Evolutionary conservation across 92 coral and sea anemone species (phyloP), one percentile per base, ranked within the genome.

Genomic region (Paragorgia papillata): DNA sequence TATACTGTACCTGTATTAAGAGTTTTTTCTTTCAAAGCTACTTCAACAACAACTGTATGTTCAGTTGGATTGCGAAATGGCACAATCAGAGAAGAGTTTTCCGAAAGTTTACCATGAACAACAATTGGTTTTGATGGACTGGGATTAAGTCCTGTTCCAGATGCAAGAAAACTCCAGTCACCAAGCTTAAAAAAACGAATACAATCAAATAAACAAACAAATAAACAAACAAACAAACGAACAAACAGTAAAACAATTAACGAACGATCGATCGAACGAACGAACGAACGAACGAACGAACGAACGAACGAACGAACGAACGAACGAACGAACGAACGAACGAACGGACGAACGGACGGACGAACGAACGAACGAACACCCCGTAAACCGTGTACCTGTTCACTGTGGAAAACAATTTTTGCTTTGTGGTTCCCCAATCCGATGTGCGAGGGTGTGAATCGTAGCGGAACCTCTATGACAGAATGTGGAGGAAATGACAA

Each of bases 1-100:
- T n/a, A n/a, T n/a, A 6, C 17, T n/a, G 28, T 55, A 71, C 78
- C 78, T 71, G 78, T 62, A 3, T 91, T 87, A 34, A 84, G 50
- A 3, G 85, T 66, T 29, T 91, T 82, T 81, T 94, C 98, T 79
- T 88, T 94, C 89, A 94, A 83, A 6, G 76, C 67, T 27, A 94
- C 98, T 18, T 94, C 94, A 19, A 91, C 97, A 33, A 89, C 83
- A 33, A 91, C 98, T 25, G 89, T 89, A 8, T 88, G 87, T 63
- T 94, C 97, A 55, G 98, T 94, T 1, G 98, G 97, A 80, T 91
- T 94, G 62, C 87, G 84, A 71, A 94, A 94, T 25, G 97, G 98
- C 24, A 94, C 84, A 31, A 94, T 90, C 25, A 82, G 57, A 13
- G 98, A 94, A 19, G 98, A 91, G 69, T 89, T 94, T 61, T 92